phyloP scores from a whole-genome alignment of 2,113 vertebrate genomes.

The Percina caprodes region DNA sequence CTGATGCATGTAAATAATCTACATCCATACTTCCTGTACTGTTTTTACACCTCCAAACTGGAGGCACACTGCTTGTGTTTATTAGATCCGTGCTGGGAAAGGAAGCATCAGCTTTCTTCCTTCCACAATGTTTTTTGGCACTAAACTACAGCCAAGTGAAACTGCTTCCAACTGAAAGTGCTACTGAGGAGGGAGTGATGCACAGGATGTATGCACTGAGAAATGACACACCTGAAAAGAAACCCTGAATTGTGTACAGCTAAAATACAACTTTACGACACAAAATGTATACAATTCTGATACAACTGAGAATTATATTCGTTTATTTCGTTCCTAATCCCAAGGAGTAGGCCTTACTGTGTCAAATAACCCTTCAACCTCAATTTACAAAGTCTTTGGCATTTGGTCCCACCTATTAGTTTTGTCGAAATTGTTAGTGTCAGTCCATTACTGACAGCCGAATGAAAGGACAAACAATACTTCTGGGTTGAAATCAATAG shows the following conservation, averaged over 20 bases:
- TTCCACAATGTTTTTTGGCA: background rate
- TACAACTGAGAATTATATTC: background rate
- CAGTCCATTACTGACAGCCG: constrained; percentile 3
- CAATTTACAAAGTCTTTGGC: constrained; percentile 9
- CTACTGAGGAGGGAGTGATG: background rate
- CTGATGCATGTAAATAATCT: constrained; percentile 18
- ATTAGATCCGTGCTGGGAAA: constrained; percentile 15
- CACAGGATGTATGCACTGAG: background rate
- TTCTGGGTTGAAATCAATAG: constrained; percentile 4
- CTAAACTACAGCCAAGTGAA: constrained; percentile 7
- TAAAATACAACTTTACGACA: background rate
- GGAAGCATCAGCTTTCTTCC: constrained; percentile 23
- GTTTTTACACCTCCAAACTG: constrained; percentile 19
- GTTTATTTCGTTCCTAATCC: background rate
- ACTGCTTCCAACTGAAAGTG: constrained; percentile 4
- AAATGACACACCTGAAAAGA: constrained; percentile 1
- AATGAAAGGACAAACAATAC: constrained; percentile 38
- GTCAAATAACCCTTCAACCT: constrained; percentile 20
- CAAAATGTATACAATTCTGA: too few species aligned
- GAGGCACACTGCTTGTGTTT: constrained; percentile 14
- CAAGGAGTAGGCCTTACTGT: background rate
- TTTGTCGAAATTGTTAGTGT: constrained; percentile 13
- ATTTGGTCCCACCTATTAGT: constrained; percentile 4
- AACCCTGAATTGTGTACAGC: background rate
- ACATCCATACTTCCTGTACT: background rate